A percentile compares a stretch with the other conserved stretches of the same genome.
These are phyloP conservation scores for Leptopilina myrica DNA, from an alignment of 2,888 invertebrate genomes.

Conservation along the genomic window DNA sequence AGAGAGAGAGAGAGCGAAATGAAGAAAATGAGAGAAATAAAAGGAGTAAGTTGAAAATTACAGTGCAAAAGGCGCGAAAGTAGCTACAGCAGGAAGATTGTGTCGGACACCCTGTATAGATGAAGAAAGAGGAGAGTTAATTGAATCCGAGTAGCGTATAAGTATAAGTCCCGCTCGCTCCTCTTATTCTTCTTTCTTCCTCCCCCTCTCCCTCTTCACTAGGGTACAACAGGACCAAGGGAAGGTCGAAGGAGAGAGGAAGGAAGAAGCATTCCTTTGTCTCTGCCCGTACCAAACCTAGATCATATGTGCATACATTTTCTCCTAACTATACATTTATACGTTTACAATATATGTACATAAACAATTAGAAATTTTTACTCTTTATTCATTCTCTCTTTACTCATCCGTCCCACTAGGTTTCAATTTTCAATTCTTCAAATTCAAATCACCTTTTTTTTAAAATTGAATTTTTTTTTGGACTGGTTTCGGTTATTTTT, in stretches of 20 bases:
- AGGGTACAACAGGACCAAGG: slow-evolving; percentile 48
- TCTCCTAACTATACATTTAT: slow-evolving; percentile 39
- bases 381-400: no score
- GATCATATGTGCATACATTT: slow-evolving; percentile 59
- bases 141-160: slow-evolving; percentile 77
- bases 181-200: slow-evolving; percentile 73
- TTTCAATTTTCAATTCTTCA: background rate
- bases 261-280: slow-evolving; percentile 72
- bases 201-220: slow-evolving; percentile 52
- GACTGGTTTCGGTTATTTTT: no score
- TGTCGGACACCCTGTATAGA: slow-evolving; percentile 65
- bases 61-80: slow-evolving; percentile 21
- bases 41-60: slow-evolving; percentile 11
- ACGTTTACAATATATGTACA: slow-evolving; percentile 39
- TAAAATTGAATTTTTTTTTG: no score
- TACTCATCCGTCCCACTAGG: background rate
- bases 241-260: slow-evolving; percentile 57
- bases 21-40: slow-evolving; percentile 2
- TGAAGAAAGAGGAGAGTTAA: slow-evolving; percentile 73
- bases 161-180: slow-evolving; percentile 73
- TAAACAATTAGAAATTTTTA: background rate
- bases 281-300: slow-evolving; percentile 70
- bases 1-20: no score
- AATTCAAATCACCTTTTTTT: no score
- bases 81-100: slow-evolving; percentile 35